Evolutionary conservation across 2,888 invertebrate species (phyloP), one percentile per base, ranked within the genome.

Genomic region (Drosophila quinaria): DNA sequence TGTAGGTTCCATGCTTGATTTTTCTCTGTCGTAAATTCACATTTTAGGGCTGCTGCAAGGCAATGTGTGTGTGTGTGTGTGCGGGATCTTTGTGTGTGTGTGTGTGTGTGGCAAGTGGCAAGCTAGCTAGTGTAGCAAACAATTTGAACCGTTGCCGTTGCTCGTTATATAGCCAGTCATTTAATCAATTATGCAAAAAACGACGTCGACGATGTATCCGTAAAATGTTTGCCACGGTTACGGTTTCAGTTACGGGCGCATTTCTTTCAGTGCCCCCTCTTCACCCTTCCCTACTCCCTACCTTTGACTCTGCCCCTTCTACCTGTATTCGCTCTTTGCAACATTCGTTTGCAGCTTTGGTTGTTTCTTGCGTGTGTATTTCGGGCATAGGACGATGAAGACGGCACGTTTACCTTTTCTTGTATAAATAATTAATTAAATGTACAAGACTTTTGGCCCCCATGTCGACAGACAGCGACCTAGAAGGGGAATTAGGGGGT

Each of bases 181-280:
- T 91, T 91, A 91, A 91, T 91, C 91, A 91, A 91, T 91, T 91
- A 91, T 91, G 90, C 90, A 90, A 88, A 85, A 89, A 90, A 80
- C 79, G 72, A 89, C 81, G 81, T 74, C 81, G 70, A 75, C 72
- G 87, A 76, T 79, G 87, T 81, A 87, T 77, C 87, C 89, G 80
- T 86, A 74, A 83, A 88, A 87, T 87, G 87, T 81, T 86, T 88
- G 76, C 81, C 70, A 88, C 74, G 80, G 69, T 66, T 79, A 58
- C 75, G 69, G 61, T 50, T 77, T 52, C 55, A 31, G 19, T 44
- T 31, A 50, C 67, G 41, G 58, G 13, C 25, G n/a, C 39, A 49
- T 52, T 60, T 54, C 56, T 59, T 66, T 54, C 35, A 13, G 13
- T 22, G 13, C 47, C 17, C 15, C 17, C 4, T 11, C 17, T 29